Conservation (phyloP, 2,797 vertebrate genomes). For the Typhlichthys eigenmanni region DNA sequence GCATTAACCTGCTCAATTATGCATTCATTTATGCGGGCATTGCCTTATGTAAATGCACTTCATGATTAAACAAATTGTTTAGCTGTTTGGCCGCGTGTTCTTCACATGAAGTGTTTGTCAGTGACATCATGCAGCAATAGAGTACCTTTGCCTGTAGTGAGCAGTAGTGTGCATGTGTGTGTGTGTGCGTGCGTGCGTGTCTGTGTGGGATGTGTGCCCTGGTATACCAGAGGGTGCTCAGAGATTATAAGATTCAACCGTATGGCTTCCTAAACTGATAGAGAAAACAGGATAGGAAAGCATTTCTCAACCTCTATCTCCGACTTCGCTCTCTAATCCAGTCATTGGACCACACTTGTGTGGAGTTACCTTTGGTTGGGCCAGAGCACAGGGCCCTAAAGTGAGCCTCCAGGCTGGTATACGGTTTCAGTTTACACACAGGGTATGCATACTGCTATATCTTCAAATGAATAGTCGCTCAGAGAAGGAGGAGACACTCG, state of each 20-base stretch:
- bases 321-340: conserved; percentile 4
- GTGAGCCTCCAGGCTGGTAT: background rate
- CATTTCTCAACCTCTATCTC: conserved; percentile 19
- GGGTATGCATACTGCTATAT: background rate
- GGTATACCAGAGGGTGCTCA: conserved; percentile 51
- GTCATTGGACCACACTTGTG: background rate
- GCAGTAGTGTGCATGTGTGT: conserved; percentile 56
- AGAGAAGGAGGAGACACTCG: no score
- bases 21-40: conserved; percentile 80
- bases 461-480: background rate
- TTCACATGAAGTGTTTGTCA: conserved; percentile 70
- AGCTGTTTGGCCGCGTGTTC: conserved; percentile 73
- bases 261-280: conserved; percentile 40
- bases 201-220: conserved; percentile 47
- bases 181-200: conserved; percentile 45
- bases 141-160: conserved; percentile 59
- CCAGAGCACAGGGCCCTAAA: background rate
- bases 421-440: background rate
- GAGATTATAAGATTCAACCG: conserved; percentile 40
- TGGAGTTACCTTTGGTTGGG: background rate
- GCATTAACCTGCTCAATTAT: conserved; percentile 82
- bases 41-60: conserved; percentile 80
- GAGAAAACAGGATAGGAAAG: conserved; percentile 22
- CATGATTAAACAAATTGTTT: conserved; percentile 80
- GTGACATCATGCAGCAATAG: conserved; percentile 70